Evolutionary conservation across 2,113 vertebrate species (phyloP), one percentile per base, ranked within the genome.

Genomic region (Phalacrocorax brasilianus): DNA sequence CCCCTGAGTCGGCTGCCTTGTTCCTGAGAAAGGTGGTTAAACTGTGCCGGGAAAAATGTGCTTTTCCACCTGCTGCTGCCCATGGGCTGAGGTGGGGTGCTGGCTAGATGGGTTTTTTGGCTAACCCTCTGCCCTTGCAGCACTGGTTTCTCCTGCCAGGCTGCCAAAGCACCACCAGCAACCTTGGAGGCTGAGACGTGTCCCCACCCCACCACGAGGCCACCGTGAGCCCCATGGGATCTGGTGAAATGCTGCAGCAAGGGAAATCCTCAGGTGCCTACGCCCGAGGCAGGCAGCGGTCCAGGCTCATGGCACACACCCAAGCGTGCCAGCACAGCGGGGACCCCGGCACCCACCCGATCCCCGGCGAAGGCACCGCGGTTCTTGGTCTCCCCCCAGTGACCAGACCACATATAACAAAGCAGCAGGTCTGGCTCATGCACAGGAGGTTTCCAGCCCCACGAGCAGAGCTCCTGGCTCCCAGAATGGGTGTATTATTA

Each of bases 301-400:
- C 16, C 52, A 12, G 67, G 67, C 6, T 9, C 66, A 27, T 2
- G 0, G 4, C 16, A 0, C 3, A 1, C 49, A 4, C 26, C 63
- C 50, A 15, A 3, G 28, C 3, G 2, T 2, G 28, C 24, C 18
- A 12, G 21, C 11, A 8, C 2, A 1, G 11, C 3, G 7, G 65
- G 65, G 17, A 70, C 76, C 22, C 33, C 13, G 3, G 42, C 45
- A 74, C 85, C 72, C 40, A 67, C 63, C 45, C 6, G 0, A n/a
- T 22, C 13, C 86, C 61, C 18, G 3, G n/a, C 0, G 3, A 44
- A 71, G 72, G 49, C 1, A 50, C 84, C 66, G 84, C 4, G 16
- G 94, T 89, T 96, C 86, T 96, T 96, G 82, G 91, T 95, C 95
- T 96, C 95, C 96, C 96, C 91, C 92, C 96, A 96, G 95, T 97